Evolutionary conservation across 2,797 vertebrate species (phyloP).

Genomic region (Malacoraja senta): DNA sequence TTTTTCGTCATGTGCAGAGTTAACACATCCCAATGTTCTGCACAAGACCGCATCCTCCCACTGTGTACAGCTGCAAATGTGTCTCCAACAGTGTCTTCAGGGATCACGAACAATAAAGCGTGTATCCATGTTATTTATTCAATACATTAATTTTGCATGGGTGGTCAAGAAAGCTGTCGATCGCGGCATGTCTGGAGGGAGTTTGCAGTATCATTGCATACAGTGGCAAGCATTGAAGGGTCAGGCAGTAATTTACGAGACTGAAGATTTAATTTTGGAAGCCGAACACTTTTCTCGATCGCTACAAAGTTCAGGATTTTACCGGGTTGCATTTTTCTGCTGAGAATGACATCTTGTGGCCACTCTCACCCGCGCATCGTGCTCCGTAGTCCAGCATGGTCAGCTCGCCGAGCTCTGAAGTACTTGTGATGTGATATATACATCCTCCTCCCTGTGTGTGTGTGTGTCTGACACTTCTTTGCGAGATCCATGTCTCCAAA

Average conservation of each 20-base stretch:
- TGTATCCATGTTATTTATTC: constrained; percentile 31
- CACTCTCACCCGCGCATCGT: neutral
- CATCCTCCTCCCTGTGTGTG: too few relatives aligned
- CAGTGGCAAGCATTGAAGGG: constrained; percentile 44
- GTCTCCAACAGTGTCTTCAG: constrained; percentile 11
- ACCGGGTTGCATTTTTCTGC: neutral
- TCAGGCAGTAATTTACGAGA: constrained; percentile 34
- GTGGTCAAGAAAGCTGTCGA: constrained; percentile 21
- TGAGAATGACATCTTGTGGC: neutral
- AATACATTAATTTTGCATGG: constrained; percentile 37
- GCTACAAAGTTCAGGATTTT: neutral
- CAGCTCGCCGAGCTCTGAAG: neutral
- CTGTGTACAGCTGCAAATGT: neutral
- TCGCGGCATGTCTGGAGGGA: constrained; percentile 46
- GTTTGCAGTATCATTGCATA: constrained; percentile 50
- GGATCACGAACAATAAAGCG: constrained; percentile 30
- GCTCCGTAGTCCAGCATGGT: neutral
- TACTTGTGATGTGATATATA: neutral
- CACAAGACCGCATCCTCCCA: neutral
- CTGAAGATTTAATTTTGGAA: constrained; percentile 30
- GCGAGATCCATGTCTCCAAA: neutral
- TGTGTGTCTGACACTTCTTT: neutral
- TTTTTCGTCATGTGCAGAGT: neutral
- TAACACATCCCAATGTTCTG: neutral
- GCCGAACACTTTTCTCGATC: neutral